These are phyloP conservation scores for Eugnorisma glareosa DNA, from an alignment of 2,888 invertebrate species.

Conservation along the genomic window DNA sequence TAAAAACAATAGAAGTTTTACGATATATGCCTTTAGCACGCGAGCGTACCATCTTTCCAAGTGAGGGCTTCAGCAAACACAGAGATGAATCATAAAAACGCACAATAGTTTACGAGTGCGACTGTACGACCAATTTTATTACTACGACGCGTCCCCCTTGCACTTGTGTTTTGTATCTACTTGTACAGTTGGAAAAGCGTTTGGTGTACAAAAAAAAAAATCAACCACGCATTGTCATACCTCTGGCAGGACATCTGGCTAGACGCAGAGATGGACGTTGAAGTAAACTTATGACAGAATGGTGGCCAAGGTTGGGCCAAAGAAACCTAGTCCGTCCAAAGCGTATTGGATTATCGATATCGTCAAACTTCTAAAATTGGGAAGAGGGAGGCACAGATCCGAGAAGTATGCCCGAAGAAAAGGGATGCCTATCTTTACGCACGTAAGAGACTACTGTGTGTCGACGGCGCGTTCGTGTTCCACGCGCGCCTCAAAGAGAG, in stretches of 20 bases:
- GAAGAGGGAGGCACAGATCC: neutral
- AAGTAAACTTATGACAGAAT: neutral
- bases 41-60: slow-evolving; percentile 74
- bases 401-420: neutral
- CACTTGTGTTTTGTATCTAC: slow-evolving; percentile 60
- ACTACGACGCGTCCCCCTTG: slow-evolving; percentile 69
- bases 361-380: neutral
- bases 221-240: too few relatives aligned
- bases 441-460: too few relatives aligned
- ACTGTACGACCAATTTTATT: slow-evolving; percentile 84
- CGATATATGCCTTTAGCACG: slow-evolving; percentile 67
- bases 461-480: too few relatives aligned
- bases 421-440: too few relatives aligned
- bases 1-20: slow-evolving; percentile 67
- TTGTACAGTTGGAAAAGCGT: slow-evolving; percentile 26
- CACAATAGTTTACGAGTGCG: slow-evolving; percentile 88
- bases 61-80: slow-evolving; percentile 83
- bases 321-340: neutral
- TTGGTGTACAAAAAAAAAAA: neutral
- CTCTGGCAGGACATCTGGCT: neutral
- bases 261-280: neutral
- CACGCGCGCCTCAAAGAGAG: too few relatives aligned
- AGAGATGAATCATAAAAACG: slow-evolving; percentile 89
- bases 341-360: too few relatives aligned
- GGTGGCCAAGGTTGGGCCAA: neutral